Percentiles rank a stretch among this genome's conserved stretches.
These are phyloP conservation scores for Yponomeuta malinellus DNA, from an alignment of 2,888 invertebrate species.

Conservation along the genomic window DNA sequence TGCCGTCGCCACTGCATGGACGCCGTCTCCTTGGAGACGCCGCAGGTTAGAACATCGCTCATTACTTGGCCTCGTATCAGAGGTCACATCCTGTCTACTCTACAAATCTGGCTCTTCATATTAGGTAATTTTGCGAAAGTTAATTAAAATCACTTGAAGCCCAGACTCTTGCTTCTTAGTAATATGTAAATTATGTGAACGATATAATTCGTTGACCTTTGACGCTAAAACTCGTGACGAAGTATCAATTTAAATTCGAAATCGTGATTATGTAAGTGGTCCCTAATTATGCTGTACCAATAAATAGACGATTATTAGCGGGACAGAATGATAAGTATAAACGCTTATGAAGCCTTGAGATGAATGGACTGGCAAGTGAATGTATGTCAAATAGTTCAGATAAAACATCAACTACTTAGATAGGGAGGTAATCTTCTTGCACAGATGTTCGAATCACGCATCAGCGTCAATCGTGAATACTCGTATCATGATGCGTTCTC, in stretches of 20 bases:
- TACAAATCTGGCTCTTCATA: neutral
- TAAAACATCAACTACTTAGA: neutral
- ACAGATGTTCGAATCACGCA: conserved; percentile 28
- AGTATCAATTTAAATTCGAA: neutral
- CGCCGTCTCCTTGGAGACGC: conserved; percentile 92
- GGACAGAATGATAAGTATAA: neutral
- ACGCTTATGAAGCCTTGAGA: conserved; percentile 5
- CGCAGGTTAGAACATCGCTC: conserved; percentile 73
- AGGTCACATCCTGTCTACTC: neutral
- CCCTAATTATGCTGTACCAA: neutral
- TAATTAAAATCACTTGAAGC: neutral
- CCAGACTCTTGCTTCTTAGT: neutral
- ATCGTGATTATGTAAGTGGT: conserved; percentile 1
- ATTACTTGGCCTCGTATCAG: neutral
- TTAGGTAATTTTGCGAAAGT: conserved; percentile 2
- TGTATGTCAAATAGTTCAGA: conserved; percentile 23
- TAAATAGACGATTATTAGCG: neutral
- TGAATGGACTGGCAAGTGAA: conserved; percentile 21
- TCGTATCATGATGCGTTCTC: conserved; percentile 45
- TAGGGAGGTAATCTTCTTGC: conserved; percentile 27
- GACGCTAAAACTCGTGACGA: neutral
- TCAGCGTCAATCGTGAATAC: conserved; percentile 46
- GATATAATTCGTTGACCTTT: conserved; percentile 1
- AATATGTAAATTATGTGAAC: neutral
- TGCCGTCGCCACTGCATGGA: conserved; percentile 96